Base-by-base conservation (phyloP, 2,113 vertebrate species). In the Dermatemys mawii region DNA sequence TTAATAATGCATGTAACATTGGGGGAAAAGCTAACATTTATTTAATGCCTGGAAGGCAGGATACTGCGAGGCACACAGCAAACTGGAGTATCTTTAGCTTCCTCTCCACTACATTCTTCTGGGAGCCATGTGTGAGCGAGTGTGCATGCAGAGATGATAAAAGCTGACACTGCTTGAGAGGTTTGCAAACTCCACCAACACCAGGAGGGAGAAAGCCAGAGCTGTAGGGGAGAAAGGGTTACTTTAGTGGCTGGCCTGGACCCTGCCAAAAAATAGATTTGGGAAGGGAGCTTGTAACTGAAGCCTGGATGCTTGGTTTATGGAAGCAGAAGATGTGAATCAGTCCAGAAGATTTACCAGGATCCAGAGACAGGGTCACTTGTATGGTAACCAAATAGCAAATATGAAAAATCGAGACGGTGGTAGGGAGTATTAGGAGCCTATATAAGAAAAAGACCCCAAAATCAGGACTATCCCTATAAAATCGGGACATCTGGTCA, bases 1-100 rank as follows among this genome's bases (percentile, higher is more conserved):
- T 97, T 96, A 97, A 82, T 96, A 96, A 84, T 93, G 97, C 96
- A 93, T 93, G 95, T 97, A 96, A 95, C 89, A 54, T 84, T 21
- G 86, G 79, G 76, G 93, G 90, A 94, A 96, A 97, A 85, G 84
- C 93, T 97, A 96, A 97, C 96, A 97, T 97, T 97, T 96, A 97
- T 96, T 97, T 97, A 96, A 88, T 90, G 86, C 86, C 96, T 96
- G 88, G 94, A 89, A 96, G 93, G 90, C 93, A 95, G 97, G 96
- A 97, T 86, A 94, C 80, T 76, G 86, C 0, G 14, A 93, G 88
- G 90, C 63, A 24, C 86, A 11, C 11, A 2, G 95, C 5, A 79
- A 94, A 83, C 84, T 54, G 81, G 8, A 17, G 79, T 38, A 0
- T 3, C 78, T 87, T 67, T 91, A 78, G 80, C 88, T 80, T 38